phyloP scores from a whole-genome alignment of 2,113 vertebrate species.

The Pelmatolapia mariae region DNA sequence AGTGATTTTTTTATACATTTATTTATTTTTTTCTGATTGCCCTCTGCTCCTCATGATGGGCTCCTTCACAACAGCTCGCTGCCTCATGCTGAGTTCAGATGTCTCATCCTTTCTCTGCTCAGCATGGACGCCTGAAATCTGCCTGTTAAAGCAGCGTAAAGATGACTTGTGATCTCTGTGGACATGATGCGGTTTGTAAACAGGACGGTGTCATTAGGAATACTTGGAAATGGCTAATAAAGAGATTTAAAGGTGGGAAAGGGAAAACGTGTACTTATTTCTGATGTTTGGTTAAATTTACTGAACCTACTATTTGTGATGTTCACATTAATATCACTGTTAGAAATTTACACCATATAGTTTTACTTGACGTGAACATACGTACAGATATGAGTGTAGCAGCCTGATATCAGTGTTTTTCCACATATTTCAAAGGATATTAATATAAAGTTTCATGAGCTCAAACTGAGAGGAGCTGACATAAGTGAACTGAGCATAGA shows the following conservation, averaged over 20 bases:
- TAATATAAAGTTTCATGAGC: background rate
- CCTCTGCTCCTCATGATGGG: background rate
- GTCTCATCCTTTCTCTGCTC: background rate
- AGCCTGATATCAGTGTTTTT: background rate
- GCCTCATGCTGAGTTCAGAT: background rate
- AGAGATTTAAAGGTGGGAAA: background rate
- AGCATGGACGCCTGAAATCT: background rate
- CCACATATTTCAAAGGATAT: accelerated
- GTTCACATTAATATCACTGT: background rate
- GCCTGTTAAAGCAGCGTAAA: background rate
- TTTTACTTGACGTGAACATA: background rate
- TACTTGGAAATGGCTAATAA: accelerated
- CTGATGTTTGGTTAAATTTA: background rate
- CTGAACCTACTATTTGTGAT: background rate
- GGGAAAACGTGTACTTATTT: accelerated
- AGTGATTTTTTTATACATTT: background rate
- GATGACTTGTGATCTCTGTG: background rate
- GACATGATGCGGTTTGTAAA: background rate
- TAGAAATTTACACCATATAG: background rate
- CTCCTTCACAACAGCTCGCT: background rate
- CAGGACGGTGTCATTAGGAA: background rate
- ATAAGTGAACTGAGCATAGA: accelerated
- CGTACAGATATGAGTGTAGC: background rate
- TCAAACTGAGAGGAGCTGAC: background rate
- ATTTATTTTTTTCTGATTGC: background rate